A percentile compares a stretch with the other conserved stretches of the same genome.
phyloP scores from a whole-genome alignment of 2,888 invertebrate genomes.

The Pedicia rivosa region DNA sequence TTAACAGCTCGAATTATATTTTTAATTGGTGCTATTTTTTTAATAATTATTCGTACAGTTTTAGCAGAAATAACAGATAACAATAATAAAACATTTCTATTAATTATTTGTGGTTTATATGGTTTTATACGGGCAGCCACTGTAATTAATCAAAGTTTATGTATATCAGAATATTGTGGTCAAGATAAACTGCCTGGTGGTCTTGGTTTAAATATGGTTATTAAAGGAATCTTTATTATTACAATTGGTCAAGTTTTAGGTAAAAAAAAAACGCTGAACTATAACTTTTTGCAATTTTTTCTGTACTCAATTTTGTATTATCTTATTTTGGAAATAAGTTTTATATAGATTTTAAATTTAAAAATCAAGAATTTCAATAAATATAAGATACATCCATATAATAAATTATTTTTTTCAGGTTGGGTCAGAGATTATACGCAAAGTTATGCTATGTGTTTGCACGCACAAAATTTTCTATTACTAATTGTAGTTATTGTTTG shows the following conservation, averaged over 20 bases:
- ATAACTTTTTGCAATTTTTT: too few species aligned
- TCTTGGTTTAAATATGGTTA: constrained; percentile 54
- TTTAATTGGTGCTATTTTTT: constrained; percentile 40
- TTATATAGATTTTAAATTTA: too few species aligned
- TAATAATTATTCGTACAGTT: constrained; percentile 43
- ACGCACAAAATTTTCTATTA: constrained; percentile 41
- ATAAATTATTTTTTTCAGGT: constrained; percentile 30
- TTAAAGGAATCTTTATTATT: constrained; percentile 50
- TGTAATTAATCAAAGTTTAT: constrained; percentile 54
- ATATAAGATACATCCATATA: constrained; percentile 2
- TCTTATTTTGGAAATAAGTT: too few species aligned
- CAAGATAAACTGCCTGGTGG: constrained; percentile 47
- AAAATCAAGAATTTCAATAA: too few species aligned
- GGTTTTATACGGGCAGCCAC: constrained; percentile 58
- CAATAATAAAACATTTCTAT: constrained; percentile 34
- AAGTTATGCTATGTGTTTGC: constrained; percentile 45
- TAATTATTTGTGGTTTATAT: constrained; percentile 40
- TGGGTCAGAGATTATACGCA: constrained; percentile 48
- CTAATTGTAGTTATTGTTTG: constrained; percentile 38
- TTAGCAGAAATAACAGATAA: constrained; percentile 44
- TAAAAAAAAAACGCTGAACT: too few species aligned
- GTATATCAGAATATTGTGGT: constrained; percentile 46
- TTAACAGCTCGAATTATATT: constrained; percentile 45
- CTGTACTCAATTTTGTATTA: too few species aligned
- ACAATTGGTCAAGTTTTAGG: constrained; percentile 42